Evolutionary conservation across 2,113 vertebrate genomes (phyloP), one percentile per base, ranked within the genome.

Genomic region (Tragelaphus imberbis): DNA sequence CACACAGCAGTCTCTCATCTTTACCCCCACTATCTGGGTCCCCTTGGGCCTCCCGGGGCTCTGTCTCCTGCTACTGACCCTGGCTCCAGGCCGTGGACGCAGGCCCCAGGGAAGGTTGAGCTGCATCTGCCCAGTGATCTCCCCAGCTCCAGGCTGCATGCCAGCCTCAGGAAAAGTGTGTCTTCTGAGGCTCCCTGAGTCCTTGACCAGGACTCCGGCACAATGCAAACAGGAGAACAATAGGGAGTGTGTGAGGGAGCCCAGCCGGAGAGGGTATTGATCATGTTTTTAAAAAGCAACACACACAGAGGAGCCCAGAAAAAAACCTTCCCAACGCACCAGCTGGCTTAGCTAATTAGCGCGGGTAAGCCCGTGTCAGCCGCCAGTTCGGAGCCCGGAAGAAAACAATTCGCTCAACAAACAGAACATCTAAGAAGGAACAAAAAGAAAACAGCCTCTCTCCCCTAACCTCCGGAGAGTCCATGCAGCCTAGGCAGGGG

Each of bases 291-390:
- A 96, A 98, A 95, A 88, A 96, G 97, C 94, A 98, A 97, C 59
- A 63, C 3, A 4, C 44, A 25, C 88, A 1, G 81, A 96, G 86
- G 96, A 88, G 51, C 89, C 21, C 68, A 98, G 90, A 61, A 88
- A 75, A 75, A 96, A 97, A 23, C 93, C 6, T 95, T 44, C 92
- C 97, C 84, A 63, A 89, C 2, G 77, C 96, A 98, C 98, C 98
- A 98, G 98, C 99, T 98, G 98, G 98, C 97, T 97, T 85, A 23
- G 95, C 98, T 99, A 98, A 98, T 98, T 97, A 98, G 98, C 3
- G 0, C 63, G 36, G 96, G 95, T 84, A 87, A 97, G 94, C 65
- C 92, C 3, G 3, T 63, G 97, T 93, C 97, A 93, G 97, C 94
- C 30, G 40, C 95, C 96, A 92, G 97, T 93, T 87, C 51, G 0